A percentile compares a stretch with the other conserved stretches of the same genome.
Evolutionary conservation across 2,888 invertebrate species (phyloP).

Genomic region (Teinopalpus imperialis): DNA sequence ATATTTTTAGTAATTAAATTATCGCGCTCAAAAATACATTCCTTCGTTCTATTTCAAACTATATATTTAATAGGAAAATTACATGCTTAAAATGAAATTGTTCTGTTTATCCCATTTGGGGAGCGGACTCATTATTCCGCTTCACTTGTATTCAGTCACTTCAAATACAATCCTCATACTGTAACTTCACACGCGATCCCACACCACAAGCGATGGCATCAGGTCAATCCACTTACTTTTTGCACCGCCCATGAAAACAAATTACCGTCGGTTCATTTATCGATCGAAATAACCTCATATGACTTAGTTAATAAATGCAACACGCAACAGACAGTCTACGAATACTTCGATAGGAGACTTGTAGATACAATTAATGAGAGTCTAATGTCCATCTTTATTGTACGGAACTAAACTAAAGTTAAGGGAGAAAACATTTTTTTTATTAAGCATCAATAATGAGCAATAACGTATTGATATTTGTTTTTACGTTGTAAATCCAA

Average conservation of each 20-base stretch:
- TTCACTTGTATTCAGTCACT: constrained; percentile 15
- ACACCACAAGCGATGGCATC: constrained; percentile 52
- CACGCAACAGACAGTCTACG: constrained; percentile 41
- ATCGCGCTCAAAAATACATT: too few relatives aligned
- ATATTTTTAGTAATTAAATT: too few relatives aligned
- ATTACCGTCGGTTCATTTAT: constrained; percentile 72
- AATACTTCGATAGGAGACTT: constrained; percentile 35
- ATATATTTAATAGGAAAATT: too few relatives aligned
- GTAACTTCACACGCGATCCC: constrained; percentile 62
- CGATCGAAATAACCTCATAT: constrained; percentile 68
- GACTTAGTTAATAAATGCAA: constrained; percentile 65
- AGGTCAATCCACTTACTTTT: constrained; percentile 79
- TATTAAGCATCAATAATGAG: too few relatives aligned
- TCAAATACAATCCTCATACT: constrained; percentile 31
- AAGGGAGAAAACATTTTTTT: too few relatives aligned
- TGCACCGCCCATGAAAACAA: constrained; percentile 73
- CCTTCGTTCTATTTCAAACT: too few relatives aligned
- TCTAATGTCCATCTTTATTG: too few relatives aligned
- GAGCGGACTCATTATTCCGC: constrained; percentile 1
- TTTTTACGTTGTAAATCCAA: too few relatives aligned
- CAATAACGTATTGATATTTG: too few relatives aligned
- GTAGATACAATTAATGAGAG: too few relatives aligned
- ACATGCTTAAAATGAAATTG: too few relatives aligned
- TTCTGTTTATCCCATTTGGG: background rate
- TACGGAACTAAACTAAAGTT: too few relatives aligned